Conservation (phyloP, 2,113 vertebrate genomes). For the Mugil cephalus region DNA sequence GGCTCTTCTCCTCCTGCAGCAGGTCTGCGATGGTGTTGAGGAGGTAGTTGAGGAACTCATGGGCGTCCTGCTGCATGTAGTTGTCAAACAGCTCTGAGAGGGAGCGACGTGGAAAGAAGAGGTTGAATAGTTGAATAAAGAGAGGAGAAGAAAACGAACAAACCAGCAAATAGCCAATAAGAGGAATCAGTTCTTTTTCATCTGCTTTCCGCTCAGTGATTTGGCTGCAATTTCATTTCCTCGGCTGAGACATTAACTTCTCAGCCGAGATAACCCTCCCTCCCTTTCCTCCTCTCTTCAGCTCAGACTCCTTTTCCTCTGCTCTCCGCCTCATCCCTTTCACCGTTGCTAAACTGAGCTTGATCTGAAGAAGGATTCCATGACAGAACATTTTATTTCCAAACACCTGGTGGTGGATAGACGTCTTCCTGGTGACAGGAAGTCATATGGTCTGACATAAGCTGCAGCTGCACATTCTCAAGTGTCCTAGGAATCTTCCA, state of each 20-base stretch:
- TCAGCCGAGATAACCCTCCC: constrained; percentile 12
- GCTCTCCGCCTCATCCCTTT: constrained; percentile 3
- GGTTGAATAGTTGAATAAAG: background rate
- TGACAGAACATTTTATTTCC: constrained; percentile 1
- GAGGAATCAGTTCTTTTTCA: background rate
- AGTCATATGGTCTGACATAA: background rate
- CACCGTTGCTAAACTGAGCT: constrained; percentile 1
- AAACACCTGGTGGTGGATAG: background rate
- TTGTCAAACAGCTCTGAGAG: constrained; percentile 96
- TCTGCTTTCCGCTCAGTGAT: constrained; percentile 26
- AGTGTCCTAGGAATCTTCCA: background rate
- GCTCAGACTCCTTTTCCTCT: background rate
- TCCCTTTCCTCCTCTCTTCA: no score
- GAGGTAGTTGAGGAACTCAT: constrained; percentile 98
- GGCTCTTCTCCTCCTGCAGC: constrained; percentile 95
- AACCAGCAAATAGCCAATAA: constrained; percentile 26
- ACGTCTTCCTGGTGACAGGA: constrained; percentile 16
- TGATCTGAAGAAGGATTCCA: background rate
- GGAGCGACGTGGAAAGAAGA: background rate
- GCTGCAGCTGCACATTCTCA: constrained; percentile 24
- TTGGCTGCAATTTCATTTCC: constrained; percentile 37
- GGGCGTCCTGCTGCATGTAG: constrained; percentile 99
- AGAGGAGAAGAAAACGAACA: background rate
- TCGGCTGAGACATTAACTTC: constrained; percentile 48
- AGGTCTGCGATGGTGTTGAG: constrained; percentile 98